A percentile compares a stretch with the other conserved stretches of the same genome.
phyloP scores from a whole-genome alignment of 2,113 vertebrate genomes.

The Ranitomeya imitator region DNA sequence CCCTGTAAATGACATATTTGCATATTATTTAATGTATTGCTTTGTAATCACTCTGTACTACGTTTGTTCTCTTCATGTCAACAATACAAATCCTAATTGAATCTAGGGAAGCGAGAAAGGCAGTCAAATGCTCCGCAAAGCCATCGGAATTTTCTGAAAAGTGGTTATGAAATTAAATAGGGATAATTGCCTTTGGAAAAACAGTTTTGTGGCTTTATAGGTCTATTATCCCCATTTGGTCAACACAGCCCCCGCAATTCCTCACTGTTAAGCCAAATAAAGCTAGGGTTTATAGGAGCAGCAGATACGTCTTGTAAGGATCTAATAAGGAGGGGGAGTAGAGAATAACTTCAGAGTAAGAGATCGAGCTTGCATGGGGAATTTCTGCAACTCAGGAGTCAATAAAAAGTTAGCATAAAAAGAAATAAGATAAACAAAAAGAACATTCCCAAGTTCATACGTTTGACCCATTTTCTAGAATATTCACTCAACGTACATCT shows the following conservation, averaged over 20 bases:
- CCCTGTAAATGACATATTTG: slow-evolving; percentile 49
- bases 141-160: slow-evolving; percentile 28
- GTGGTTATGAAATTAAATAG: slow-evolving; percentile 50
- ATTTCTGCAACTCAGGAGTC: not conserved
- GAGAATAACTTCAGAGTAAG: no score
- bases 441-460: no score
- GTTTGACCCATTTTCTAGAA: no score
- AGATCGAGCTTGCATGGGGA: not conserved
- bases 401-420: not conserved
- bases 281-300: not conserved
- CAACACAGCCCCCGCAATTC: not conserved
- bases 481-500: no score
- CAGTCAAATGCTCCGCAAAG: slow-evolving; percentile 36
- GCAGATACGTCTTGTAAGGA: not conserved
- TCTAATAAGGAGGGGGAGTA: not conserved
- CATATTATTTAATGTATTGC: slow-evolving; percentile 55
- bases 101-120: slow-evolving; percentile 38
- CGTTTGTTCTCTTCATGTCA: slow-evolving; percentile 43
- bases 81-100: slow-evolving; percentile 50
- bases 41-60: slow-evolving; percentile 47
- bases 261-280: not conserved
- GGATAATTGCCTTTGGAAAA: slow-evolving; percentile 35
- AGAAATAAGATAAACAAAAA: not conserved
- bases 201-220: slow-evolving; percentile 30
- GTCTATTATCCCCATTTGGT: slow-evolving; percentile 37